A percentile compares a stretch with the other conserved stretches of the same genome.
phyloP scores from a whole-genome alignment of 2,888 invertebrate genomes.

The Oasisia sp. region DNA sequence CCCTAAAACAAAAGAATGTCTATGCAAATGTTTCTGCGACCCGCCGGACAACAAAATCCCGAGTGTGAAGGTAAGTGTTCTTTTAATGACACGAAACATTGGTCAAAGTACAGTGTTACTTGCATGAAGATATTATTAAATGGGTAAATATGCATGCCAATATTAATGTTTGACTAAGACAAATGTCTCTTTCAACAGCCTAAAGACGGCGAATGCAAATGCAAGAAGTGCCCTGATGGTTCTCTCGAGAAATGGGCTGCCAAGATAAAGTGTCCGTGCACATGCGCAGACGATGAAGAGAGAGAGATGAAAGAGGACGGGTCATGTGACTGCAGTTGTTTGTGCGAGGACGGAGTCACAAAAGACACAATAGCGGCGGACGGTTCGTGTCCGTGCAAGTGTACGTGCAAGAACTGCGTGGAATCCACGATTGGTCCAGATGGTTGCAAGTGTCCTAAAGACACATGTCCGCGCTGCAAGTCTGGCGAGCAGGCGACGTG shows the following conservation, averaged over 20 bases:
- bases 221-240: slow-evolving; percentile 27
- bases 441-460: slow-evolving; percentile 26
- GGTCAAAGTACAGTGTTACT: too few species aligned
- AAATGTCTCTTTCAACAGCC: neutral
- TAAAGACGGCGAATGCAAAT: slow-evolving; percentile 21
- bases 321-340: too few species aligned
- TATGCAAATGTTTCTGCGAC: slow-evolving; percentile 24
- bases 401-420: slow-evolving; percentile 29
- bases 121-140: too few species aligned
- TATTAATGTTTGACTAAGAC: neutral
- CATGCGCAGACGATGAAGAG: slow-evolving; percentile 24
- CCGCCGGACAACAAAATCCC: neutral
- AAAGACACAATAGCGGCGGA: too few species aligned
- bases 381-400: slow-evolving; percentile 18
- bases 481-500: slow-evolving; percentile 22
- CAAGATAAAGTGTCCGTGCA: slow-evolving; percentile 27
- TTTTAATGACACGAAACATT: neutral
- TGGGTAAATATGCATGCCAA: too few species aligned
- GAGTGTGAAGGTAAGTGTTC: too few species aligned
- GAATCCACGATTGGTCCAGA: slow-evolving; percentile 22
- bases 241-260: slow-evolving; percentile 8
- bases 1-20: slow-evolving; percentile 6
- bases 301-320: slow-evolving; percentile 25
- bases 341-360: neutral
- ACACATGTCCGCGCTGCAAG: slow-evolving; percentile 23